These are phyloP conservation scores for Tetraneura akinire DNA, from an alignment of 1,140 invertebrate genomes.

Conservation along the genomic window DNA sequence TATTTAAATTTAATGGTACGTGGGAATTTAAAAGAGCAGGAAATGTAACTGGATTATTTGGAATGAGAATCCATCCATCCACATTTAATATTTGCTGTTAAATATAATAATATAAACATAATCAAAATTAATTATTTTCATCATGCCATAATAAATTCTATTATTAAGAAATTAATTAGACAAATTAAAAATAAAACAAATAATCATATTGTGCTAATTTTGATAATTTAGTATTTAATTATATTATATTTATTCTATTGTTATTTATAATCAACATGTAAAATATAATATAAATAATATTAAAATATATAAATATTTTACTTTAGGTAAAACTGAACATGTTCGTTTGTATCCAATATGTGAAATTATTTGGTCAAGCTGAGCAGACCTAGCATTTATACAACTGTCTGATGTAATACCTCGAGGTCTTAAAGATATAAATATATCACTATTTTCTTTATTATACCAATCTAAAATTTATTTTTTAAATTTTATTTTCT, in stretches of 20 bases:
- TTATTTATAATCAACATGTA: neutral
- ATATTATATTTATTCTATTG: too few species aligned
- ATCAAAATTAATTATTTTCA: too few species aligned
- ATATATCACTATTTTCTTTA: slow-evolving; percentile 8
- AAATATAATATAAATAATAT: neutral
- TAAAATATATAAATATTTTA: slow-evolving; percentile 54
- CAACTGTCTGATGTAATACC: slow-evolving; percentile 47
- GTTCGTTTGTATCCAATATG: slow-evolving; percentile 59
- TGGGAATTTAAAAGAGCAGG: slow-evolving; percentile 48
- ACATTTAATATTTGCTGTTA: slow-evolving; percentile 57
- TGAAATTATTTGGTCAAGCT: slow-evolving; percentile 53
- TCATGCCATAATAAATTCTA: too few species aligned
- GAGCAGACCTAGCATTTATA: slow-evolving; percentile 32
- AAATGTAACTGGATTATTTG: slow-evolving; percentile 44
- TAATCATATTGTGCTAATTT: too few species aligned
- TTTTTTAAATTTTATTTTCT: slow-evolving; percentile 1
- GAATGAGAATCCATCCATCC: slow-evolving; percentile 55
- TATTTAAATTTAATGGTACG: neutral
- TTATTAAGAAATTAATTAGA: too few species aligned
- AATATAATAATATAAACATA: slow-evolving; percentile 59
- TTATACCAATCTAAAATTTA: slow-evolving; percentile 16
- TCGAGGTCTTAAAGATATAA: slow-evolving; percentile 7
- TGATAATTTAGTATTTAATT: too few species aligned
- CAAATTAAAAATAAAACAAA: too few species aligned
- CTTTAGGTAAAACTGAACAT: slow-evolving; percentile 63